These are phyloP conservation scores for Drosophila busckii DNA, from an alignment of 1,140 invertebrate genomes.

Conservation along the genomic window DNA sequence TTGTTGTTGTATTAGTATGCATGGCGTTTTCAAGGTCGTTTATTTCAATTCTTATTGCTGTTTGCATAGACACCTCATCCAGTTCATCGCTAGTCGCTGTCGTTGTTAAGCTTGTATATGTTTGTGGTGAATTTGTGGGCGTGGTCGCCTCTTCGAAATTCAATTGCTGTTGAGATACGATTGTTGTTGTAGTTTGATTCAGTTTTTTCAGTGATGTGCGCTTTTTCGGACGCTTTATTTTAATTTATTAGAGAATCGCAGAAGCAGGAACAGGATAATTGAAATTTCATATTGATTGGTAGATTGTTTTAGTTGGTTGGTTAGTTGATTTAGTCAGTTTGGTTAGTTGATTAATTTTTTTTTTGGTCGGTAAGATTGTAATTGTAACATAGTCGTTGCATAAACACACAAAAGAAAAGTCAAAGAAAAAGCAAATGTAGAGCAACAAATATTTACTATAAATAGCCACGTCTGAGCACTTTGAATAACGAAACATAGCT, in stretches of 20 bases:
- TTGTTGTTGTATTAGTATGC: constrained; percentile 34
- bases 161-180: constrained; percentile 76
- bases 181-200: constrained; percentile 62
- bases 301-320: constrained; percentile 18
- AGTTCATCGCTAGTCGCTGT: constrained; percentile 47
- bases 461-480: constrained; percentile 57
- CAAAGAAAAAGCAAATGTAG: constrained; percentile 73
- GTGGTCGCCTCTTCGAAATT: constrained; percentile 43
- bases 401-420: constrained; percentile 45
- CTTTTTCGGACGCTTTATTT: constrained; percentile 72
- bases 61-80: constrained; percentile 74
- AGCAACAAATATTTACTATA: constrained; percentile 73
- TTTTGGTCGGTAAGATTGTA: no score
- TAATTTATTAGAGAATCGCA: constrained; percentile 16
- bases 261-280: constrained; percentile 38
- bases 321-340: constrained; percentile 26
- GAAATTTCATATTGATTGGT: constrained; percentile 16
- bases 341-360: constrained; percentile 23
- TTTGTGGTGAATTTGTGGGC: constrained; percentile 42
- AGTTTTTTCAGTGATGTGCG: constrained; percentile 69
- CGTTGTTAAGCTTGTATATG: constrained; percentile 25
- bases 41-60: constrained; percentile 70
- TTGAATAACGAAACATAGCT: constrained; percentile 50
- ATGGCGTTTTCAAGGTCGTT: constrained; percentile 46
- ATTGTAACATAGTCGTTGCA: constrained; percentile 31